These are phyloP conservation scores for Petaurus breviceps DNA, from an alignment of 2,113 vertebrate species.

Conservation along the genomic window DNA sequence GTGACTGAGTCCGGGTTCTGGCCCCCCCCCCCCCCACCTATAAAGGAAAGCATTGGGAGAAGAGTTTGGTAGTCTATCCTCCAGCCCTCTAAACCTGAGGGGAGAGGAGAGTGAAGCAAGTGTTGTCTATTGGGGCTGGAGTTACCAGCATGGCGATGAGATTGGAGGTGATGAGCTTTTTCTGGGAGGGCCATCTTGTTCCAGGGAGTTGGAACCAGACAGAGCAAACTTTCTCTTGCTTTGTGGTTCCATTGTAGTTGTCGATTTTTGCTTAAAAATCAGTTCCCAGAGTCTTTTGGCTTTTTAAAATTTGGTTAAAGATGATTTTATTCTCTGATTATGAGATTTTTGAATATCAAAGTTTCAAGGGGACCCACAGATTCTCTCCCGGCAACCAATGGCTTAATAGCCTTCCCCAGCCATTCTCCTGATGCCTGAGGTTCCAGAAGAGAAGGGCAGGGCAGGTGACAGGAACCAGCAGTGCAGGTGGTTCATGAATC, in stretches of 20 bases:
- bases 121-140: neutral
- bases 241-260: neutral
- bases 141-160: neutral
- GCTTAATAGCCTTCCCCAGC: neutral
- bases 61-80: neutral
- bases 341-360: neutral
- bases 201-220: neutral
- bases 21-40: neutral
- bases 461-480: conserved; percentile 52
- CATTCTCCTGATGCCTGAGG: neutral
- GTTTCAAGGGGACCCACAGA: conserved; percentile 1
- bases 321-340: neutral
- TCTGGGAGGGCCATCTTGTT: neutral
- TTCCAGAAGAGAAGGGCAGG: neutral
- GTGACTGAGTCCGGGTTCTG: neutral
- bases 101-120: neutral
- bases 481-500: conserved; percentile 72
- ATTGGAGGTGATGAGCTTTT: neutral
- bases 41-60: neutral
- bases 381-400: neutral
- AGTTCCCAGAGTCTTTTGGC: neutral
- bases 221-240: neutral
- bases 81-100: neutral
- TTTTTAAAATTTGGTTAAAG: neutral
- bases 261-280: neutral